Evolutionary conservation across 2,797 vertebrate species (phyloP).

Genomic region (Babyrousa celebensis): DNA sequence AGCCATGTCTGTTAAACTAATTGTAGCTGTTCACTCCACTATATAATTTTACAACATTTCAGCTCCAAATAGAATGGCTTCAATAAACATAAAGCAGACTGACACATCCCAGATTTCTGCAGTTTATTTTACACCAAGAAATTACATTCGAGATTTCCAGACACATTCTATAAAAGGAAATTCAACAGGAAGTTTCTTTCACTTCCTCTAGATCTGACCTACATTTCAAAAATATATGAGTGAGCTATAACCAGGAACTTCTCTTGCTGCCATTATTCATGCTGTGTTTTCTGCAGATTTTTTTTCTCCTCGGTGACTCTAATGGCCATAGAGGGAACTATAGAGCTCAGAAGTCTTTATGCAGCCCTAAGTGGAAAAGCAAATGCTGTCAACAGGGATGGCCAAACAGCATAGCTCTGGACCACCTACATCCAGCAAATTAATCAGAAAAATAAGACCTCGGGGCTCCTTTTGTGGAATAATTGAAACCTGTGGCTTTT

Average conservation of each 20-base stretch:
- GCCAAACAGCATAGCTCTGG: background rate
- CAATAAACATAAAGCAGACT: constrained; percentile 84
- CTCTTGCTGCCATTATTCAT: constrained; percentile 14
- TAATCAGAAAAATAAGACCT: background rate
- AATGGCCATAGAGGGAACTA: background rate
- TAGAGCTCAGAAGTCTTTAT: background rate
- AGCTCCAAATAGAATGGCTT: constrained; percentile 81
- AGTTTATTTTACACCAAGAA: constrained; percentile 86
- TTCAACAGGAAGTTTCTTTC: constrained; percentile 82
- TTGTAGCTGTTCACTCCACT: constrained; percentile 78
- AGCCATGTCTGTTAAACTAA: constrained; percentile 80
- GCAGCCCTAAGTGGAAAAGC: background rate
- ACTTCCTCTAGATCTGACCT: constrained; percentile 81
- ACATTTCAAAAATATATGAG: constrained; percentile 82
- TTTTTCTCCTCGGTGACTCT: constrained; percentile 7
- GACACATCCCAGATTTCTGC: constrained; percentile 82
- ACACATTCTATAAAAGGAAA: constrained; percentile 82
- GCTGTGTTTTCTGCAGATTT: background rate
- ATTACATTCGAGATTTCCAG: constrained; percentile 82
- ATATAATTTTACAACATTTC: constrained; percentile 82
- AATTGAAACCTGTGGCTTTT: background rate
- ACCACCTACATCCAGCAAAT: background rate
- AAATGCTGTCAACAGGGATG: background rate
- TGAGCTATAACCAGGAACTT: constrained; percentile 56
- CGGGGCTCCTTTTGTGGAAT: background rate